These are phyloP conservation scores for Pangasianodon hypophthalmus DNA, from an alignment of 2,113 vertebrate species.

Conservation along the genomic window DNA sequence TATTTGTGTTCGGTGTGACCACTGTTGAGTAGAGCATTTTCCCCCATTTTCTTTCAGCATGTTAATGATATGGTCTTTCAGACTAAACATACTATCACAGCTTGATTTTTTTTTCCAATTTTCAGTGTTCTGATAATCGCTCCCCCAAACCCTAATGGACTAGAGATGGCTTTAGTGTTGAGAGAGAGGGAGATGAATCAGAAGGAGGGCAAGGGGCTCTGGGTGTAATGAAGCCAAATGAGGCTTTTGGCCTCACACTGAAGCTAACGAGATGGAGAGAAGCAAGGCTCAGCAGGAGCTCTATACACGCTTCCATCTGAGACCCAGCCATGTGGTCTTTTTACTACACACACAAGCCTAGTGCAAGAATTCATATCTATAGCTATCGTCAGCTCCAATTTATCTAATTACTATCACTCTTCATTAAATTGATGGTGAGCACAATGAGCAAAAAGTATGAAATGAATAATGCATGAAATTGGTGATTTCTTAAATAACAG, in stretches of 20 bases:
- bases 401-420: background rate
- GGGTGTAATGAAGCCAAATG: slow-evolving; percentile 71
- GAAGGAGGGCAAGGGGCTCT: slow-evolving; percentile 29
- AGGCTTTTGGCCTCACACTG: slow-evolving; percentile 60
- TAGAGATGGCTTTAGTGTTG: slow-evolving; percentile 49
- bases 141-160: slow-evolving; percentile 44
- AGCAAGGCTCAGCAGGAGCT: slow-evolving; percentile 56
- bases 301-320: slow-evolving; percentile 26
- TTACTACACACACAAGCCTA: background rate
- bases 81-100: slow-evolving; percentile 34
- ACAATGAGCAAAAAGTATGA: background rate
- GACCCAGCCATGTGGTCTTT: slow-evolving; percentile 51
- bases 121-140: slow-evolving; percentile 29
- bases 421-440: background rate
- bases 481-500: background rate
- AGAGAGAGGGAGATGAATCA: slow-evolving; percentile 60
- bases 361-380: background rate
- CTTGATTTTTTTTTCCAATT: slow-evolving; percentile 10
- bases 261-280: slow-evolving; percentile 63
- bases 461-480: background rate
- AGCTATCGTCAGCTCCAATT: background rate
- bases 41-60: background rate
- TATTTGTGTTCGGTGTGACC: background rate
- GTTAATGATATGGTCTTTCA: background rate
- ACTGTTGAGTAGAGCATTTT: background rate